Base-by-base conservation (phyloP, 2,113 vertebrate species). In the Callipepla californica region DNA sequence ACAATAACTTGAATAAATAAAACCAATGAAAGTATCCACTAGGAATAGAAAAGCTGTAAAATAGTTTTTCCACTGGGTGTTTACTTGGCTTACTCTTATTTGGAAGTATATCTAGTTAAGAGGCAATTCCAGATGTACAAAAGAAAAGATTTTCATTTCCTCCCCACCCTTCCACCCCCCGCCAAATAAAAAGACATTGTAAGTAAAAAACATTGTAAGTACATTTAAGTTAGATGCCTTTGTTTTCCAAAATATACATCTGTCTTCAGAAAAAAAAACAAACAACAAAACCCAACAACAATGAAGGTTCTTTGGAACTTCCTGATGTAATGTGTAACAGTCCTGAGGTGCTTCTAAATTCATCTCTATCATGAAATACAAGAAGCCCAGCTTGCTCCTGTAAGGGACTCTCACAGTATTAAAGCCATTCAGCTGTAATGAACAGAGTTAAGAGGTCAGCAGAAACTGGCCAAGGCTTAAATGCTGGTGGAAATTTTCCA, bases 161-260 rank as follows among this genome's bases (percentile, higher is more conserved):
- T 26, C 26, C 87, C 20, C 0, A 20, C 30, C 20, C 65, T 22
- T 23, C 30, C 30, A 11, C 65, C 42, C 42, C 16, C 23, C 26
- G 0, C 36, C 57, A 83, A 84, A 65, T 51, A 78, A 86, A 89
- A 89, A 87, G 58, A 81, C 58, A 36, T 53, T 10, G 28, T 40
- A 76, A 91, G 44, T 68, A 85, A 90, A 88, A 84, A 57, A 80
- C 61, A 40, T 51, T 9, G 28, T 44, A 76, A 87, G 50, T 68
- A 82, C 42, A 77, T 61, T 82, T 69, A 76, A 87, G 66, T 81
- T 81, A 75, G 66, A 72, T 26, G 12, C 30, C 57, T 79, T 65
- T 48, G 59, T 93, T 89, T 89, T 96, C 89, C 89, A 92, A 95
- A 91, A 69, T 67, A 93, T 89, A 79, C 81, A 85, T 42, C 38